Percentiles rank a stretch among this genome's conserved stretches.
These are phyloP conservation scores for Boloria selene DNA, from an alignment of 2,888 invertebrate species.

Conservation along the genomic window DNA sequence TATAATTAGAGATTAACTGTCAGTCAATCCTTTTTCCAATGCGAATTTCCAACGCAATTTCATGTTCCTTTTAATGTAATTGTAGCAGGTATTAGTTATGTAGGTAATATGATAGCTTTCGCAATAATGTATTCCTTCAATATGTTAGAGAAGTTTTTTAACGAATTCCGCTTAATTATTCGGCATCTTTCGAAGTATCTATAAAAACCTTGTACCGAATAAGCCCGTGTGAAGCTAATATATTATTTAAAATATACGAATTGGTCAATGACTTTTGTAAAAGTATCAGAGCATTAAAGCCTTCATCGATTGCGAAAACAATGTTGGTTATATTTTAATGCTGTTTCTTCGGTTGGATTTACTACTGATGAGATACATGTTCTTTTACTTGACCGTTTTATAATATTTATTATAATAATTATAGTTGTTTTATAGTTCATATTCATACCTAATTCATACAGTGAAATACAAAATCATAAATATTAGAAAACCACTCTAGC, in stretches of 20 bases:
- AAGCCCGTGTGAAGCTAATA: constrained; percentile 37
- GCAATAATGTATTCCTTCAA: too few relatives aligned
- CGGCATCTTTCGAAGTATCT: constrained; percentile 28
- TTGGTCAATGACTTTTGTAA: constrained; percentile 49
- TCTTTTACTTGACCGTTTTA: background rate
- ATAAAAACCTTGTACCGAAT: constrained; percentile 44
- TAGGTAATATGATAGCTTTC: too few relatives aligned
- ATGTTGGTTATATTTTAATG: constrained; percentile 40
- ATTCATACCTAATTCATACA: background rate
- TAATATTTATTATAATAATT: background rate
- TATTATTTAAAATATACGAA: constrained; percentile 44
- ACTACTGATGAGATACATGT: background rate
- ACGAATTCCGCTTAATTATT: constrained; percentile 14
- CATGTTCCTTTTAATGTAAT: too few relatives aligned
- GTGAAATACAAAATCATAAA: background rate
- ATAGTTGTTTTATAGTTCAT: background rate
- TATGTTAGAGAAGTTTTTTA: too few relatives aligned
- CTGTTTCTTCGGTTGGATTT: constrained; percentile 14
- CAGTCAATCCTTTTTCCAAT: too few relatives aligned
- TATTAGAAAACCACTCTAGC: too few relatives aligned
- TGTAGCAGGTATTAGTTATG: too few relatives aligned
- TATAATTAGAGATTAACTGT: too few relatives aligned
- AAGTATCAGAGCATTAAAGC: constrained; percentile 46
- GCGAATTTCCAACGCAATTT: too few relatives aligned
- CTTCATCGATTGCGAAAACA: constrained; percentile 44